These are phyloP conservation scores for Forficula auricularia DNA, from an alignment of 1,140 invertebrate genomes.

Conservation along the genomic window DNA sequence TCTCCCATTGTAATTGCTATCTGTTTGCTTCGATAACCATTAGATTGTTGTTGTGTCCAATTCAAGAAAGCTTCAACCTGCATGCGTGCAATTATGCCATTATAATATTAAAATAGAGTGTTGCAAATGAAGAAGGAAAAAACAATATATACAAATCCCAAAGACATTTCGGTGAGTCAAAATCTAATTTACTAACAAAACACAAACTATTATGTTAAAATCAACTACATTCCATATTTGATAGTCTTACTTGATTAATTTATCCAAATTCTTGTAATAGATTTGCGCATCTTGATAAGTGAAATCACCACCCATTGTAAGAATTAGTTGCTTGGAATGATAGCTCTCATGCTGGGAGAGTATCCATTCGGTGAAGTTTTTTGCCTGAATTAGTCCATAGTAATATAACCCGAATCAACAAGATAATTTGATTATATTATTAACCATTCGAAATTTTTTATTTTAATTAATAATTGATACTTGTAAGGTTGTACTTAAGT, in stretches of 20 bases:
- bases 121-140: neutral
- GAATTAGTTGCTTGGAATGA: constrained; percentile 34
- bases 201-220: too few species aligned
- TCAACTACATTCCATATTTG: neutral
- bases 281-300: constrained; percentile 40
- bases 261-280: constrained; percentile 48
- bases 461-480: too few species aligned
- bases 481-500: too few species aligned
- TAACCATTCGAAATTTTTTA: too few species aligned
- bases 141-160: neutral
- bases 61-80: too few species aligned
- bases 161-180: too few species aligned
- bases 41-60: constrained; percentile 1
- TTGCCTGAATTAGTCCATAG: too few species aligned
- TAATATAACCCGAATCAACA: too few species aligned
- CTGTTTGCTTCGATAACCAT: constrained; percentile 24
- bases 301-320: constrained; percentile 55
- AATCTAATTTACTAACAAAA: too few species aligned
- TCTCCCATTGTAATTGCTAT: constrained; percentile 47
- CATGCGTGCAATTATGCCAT: too few species aligned
- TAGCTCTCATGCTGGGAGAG: constrained; percentile 19
- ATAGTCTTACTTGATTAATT: constrained; percentile 36
- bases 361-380: constrained; percentile 6
- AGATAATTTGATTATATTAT: too few species aligned
- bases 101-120: neutral